Evolutionary conservation across 2,797 vertebrate genomes (phyloP).

Genomic region (Buphagus erythrorhynchus): DNA sequence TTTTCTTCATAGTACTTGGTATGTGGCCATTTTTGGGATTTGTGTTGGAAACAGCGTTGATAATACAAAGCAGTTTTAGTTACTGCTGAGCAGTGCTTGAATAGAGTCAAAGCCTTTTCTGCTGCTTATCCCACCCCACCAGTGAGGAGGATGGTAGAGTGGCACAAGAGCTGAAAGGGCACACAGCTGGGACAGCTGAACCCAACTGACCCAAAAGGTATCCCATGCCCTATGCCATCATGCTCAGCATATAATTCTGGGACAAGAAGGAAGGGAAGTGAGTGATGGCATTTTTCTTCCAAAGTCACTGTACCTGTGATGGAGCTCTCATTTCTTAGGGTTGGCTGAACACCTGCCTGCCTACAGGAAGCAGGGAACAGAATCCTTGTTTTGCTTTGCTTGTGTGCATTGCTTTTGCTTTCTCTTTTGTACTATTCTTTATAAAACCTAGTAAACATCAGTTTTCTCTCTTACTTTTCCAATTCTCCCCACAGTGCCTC

Average conservation of each 20-base stretch:
- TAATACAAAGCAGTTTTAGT: not conserved
- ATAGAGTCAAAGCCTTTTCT: not conserved
- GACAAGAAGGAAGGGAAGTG: not conserved
- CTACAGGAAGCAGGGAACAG: rapidly evolving
- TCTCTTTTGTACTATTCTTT: not conserved
- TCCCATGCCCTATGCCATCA: too few relatives aligned
- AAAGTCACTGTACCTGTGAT: rapidly evolving
- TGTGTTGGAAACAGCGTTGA: rapidly evolving
- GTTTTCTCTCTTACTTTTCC: not conserved
- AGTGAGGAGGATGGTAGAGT: not conserved
- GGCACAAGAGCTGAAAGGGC: too few relatives aligned
- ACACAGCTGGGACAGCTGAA: not conserved
- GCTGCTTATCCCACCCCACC: not conserved
- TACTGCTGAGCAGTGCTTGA: rapidly evolving
- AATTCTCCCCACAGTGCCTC: not conserved
- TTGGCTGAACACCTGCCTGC: not conserved
- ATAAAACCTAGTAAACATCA: not conserved
- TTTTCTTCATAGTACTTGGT: not conserved
- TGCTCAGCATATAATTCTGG: not conserved
- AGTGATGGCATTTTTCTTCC: not conserved
- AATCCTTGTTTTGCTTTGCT: not conserved
- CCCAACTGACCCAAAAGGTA: not conserved
- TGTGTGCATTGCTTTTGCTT: rapidly evolving
- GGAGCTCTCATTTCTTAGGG: not conserved
- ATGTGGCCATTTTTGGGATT: not conserved